Evolutionary conservation across 1,140 invertebrate species (phyloP).

Genomic region (Zaprionus lachaisei): DNA sequence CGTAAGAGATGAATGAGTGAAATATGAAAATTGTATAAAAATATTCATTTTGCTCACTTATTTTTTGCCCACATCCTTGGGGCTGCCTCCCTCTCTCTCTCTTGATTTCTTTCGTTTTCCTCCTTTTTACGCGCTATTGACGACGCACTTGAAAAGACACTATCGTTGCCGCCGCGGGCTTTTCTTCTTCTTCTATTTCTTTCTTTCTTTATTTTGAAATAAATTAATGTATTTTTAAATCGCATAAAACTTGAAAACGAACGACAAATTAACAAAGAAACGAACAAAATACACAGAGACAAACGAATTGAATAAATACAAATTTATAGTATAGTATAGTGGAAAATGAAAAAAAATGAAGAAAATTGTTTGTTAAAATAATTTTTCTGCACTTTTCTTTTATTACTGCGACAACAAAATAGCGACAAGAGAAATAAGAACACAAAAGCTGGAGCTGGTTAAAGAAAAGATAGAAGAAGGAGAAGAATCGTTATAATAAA

Average conservation of each 20-base stretch:
- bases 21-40: constrained; percentile 19
- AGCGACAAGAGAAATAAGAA: constrained; percentile 66
- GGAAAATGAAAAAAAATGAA: not conserved
- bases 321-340: constrained; percentile 1
- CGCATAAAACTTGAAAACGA: constrained; percentile 33
- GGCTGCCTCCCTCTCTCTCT: constrained; percentile 11
- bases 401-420: constrained; percentile 38
- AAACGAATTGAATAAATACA: constrained; percentile 14
- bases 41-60: constrained; percentile 17
- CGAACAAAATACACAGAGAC: constrained; percentile 4
- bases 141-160: constrained; percentile 41
- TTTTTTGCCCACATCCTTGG: constrained; percentile 29
- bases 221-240: constrained; percentile 73
- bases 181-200: constrained; percentile 42
- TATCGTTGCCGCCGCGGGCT: constrained; percentile 34
- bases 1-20: constrained; percentile 22
- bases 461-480: constrained; percentile 45
- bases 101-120: not conserved
- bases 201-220: constrained; percentile 45
- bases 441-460: constrained; percentile 60
- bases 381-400: constrained; percentile 44
- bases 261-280: constrained; percentile 1
- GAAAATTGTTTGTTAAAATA: constrained; percentile 44
- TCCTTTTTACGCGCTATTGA: constrained; percentile 5
- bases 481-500: constrained; percentile 57